These are phyloP conservation scores for Lemur catta DNA, from an alignment of 2,797 vertebrate genomes.

Conservation along the genomic window DNA sequence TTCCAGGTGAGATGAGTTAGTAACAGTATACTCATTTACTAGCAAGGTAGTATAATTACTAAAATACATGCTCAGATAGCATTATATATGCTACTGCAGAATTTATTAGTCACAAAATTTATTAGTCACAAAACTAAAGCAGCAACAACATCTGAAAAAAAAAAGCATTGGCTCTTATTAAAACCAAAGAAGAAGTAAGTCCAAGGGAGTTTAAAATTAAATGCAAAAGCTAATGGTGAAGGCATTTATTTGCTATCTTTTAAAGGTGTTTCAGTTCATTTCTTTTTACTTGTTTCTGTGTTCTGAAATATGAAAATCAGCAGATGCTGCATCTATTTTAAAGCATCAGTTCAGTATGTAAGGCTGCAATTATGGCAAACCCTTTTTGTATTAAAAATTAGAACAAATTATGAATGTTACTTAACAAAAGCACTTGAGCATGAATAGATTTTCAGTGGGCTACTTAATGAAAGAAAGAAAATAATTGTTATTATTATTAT, in stretches of 20 bases:
- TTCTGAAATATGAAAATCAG: constrained; percentile 27
- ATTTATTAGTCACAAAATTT: background rate
- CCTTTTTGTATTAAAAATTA: constrained; percentile 20
- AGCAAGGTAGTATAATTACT: background rate
- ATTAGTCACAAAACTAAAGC: background rate
- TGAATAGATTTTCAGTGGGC: constrained; percentile 47
- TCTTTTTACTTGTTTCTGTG: constrained; percentile 16
- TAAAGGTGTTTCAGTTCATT: background rate
- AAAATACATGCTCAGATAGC: background rate
- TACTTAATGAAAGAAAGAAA: constrained; percentile 30
- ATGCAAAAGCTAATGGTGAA: constrained; percentile 12
- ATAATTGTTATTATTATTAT: constrained; percentile 20
- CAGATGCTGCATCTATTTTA: constrained; percentile 15
- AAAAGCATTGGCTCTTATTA: background rate
- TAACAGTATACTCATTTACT: background rate
- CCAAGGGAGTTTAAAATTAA: background rate
- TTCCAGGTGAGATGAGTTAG: background rate
- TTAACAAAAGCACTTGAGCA: constrained; percentile 40
- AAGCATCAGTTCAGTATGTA: background rate
- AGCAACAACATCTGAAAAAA: background rate
- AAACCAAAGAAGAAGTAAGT: constrained; percentile 35
- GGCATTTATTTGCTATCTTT: background rate
- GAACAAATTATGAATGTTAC: constrained; percentile 16
- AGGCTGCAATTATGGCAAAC: constrained; percentile 5
- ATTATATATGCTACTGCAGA: background rate